Evolutionary conservation across 2,888 invertebrate genomes (phyloP).

Genomic region (Drosophila infuscata): DNA sequence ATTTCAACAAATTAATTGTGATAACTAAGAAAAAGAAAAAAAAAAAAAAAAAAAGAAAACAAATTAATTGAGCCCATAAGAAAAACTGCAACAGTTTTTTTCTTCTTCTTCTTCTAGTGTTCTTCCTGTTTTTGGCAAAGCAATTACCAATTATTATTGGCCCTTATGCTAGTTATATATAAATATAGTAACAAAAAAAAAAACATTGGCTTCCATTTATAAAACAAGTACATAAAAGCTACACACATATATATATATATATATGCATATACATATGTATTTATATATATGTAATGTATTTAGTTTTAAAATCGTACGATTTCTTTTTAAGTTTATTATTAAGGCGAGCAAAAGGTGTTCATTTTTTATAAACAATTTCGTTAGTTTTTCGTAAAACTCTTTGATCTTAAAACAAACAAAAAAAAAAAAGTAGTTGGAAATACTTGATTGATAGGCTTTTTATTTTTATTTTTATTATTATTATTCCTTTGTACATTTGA

Average conservation of each 20-base stretch:
- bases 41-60: constrained; percentile 20
- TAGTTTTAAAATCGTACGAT: constrained; percentile 40
- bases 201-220: constrained; percentile 76
- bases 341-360: constrained; percentile 49
- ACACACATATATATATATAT: constrained; percentile 26
- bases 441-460: neutral
- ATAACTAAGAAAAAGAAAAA: constrained; percentile 48
- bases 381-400: constrained; percentile 7
- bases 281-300: constrained; percentile 51
- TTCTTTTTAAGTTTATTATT: constrained; percentile 32
- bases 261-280: constrained; percentile 9
- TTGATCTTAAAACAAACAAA: constrained; percentile 28
- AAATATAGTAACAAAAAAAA: constrained; percentile 33
- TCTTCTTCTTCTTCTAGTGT: neutral
- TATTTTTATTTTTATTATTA: constrained; percentile 2
- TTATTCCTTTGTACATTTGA: constrained; percentile 60
- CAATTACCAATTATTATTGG: constrained; percentile 35
- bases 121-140: constrained; percentile 28
- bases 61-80: constrained; percentile 1
- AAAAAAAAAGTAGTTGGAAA: constrained; percentile 10
- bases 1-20: constrained; percentile 71
- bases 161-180: constrained; percentile 22
- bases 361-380: constrained; percentile 32
- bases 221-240: constrained; percentile 35
- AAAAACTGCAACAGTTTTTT: constrained; percentile 62